Base-by-base conservation (phyloP, 2,888 invertebrate genomes). In the Prenolepis imparis region DNA sequence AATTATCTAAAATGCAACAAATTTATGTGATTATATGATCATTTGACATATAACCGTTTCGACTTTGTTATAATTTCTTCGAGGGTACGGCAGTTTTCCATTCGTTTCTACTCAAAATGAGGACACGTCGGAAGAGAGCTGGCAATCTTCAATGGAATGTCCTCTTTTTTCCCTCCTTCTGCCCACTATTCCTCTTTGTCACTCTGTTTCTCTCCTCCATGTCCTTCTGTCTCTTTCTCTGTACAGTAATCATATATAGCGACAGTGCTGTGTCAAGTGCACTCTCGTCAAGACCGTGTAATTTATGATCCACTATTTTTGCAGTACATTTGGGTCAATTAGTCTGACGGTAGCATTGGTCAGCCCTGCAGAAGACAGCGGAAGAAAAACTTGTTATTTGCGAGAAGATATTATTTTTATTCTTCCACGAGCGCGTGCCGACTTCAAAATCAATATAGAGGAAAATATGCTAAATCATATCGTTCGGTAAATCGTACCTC, bases 241-340 rank as follows among this genome's bases (percentile, higher is more conserved):
- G 36, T 59, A 28, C 24, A 55, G 78, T 78, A 80, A 83, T 83
- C 73, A n/a, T n/a, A 66, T 84, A 80, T 73, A 81, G 82, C 83
- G 87, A 86, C 88, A 84, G 83, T 84, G 85, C 70, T 85, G 89
- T 92, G 92, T 91, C 91, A 91, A 90, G 92, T 91, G 87, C 90
- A 91, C 87, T 87, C 86, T 86, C 82, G 84, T 82, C 77, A 74
- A 82, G 81, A 61, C 82, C 81, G 78, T 78, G 85, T 91, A 92
- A 93, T 93, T 91, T 90, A 91, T 91, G 85, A 88, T 87, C 88
- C 84, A 86, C 89, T 92, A 91, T 92, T 91, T 91, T 90, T 90
- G 90, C 87, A 78, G 88, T 86, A 88, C 86, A 93, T 92, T 92
- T 90, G 88, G 92, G 91, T 93, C 92, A 91, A 91, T 92, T 91